phyloP scores from a whole-genome alignment of 23 tunicate genomes.

The Botrylloides violaceus region DNA sequence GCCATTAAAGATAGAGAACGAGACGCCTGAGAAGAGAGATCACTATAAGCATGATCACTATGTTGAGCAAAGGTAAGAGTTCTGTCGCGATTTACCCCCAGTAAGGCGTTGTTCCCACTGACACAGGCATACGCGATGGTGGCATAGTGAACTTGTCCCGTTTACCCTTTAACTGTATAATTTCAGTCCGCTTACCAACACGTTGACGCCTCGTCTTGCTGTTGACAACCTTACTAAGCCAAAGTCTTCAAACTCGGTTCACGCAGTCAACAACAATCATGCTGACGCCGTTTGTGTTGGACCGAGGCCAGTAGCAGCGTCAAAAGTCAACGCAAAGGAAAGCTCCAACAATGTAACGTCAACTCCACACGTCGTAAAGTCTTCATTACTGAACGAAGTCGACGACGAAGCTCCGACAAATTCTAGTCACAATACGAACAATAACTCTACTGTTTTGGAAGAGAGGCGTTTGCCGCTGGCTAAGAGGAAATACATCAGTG shows the following conservation, averaged over 20 bases:
- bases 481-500: background rate
- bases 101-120: background rate
- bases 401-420: constrained; percentile 1
- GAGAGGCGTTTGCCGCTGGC: background rate
- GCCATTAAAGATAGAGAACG: constrained; percentile 40
- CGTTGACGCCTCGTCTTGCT: too few species aligned
- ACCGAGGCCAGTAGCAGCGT: too few species aligned
- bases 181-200: too few species aligned
- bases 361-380: too few species aligned
- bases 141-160: too few species aligned
- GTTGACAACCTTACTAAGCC: too few species aligned
- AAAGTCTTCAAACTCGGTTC: too few species aligned
- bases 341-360: too few species aligned
- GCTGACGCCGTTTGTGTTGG: background rate
- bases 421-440: constrained; percentile 21
- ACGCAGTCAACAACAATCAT: background rate
- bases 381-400: too few species aligned
- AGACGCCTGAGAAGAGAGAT: constrained; percentile 19
- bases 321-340: too few species aligned
- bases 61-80: constrained; percentile 7
- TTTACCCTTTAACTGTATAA: too few species aligned
- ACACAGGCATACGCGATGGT: too few species aligned
- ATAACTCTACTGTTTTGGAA: constrained; percentile 11
- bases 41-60: background rate
- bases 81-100: background rate